Conservation (phyloP, 2,113 vertebrate species). For the Tonatia bakeri region DNA sequence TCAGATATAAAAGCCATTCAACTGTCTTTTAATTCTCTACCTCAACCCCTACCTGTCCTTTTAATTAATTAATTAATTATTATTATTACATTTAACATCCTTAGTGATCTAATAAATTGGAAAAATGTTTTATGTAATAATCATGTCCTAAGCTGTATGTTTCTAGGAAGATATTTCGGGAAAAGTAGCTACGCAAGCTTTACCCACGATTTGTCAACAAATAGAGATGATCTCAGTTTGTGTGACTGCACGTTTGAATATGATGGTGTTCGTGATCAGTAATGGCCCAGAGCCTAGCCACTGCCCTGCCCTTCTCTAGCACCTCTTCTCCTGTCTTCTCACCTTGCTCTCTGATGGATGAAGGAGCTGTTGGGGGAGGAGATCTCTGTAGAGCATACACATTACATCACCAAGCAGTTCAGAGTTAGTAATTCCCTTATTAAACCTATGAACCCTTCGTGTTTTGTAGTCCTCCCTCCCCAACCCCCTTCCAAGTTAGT, state of each 20-base stretch:
- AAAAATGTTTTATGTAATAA: not conserved
- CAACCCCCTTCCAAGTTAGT: slow-evolving; percentile 74
- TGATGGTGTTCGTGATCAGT: not conserved
- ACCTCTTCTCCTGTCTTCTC: not conserved
- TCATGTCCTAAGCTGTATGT: accelerated
- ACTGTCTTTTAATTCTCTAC: not conserved
- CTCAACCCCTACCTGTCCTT: not conserved
- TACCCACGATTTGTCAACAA: not conserved
- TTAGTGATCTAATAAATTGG: not conserved
- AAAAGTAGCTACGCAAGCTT: not conserved
- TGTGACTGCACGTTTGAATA: accelerated
- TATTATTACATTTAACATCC: not conserved
- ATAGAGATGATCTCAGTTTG: not conserved
- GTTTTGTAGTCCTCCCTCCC: slow-evolving; percentile 65
- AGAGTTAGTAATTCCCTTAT: slow-evolving; percentile 79
- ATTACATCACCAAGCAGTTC: slow-evolving; percentile 60
- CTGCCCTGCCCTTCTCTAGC: not conserved
- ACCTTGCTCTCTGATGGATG: not conserved
- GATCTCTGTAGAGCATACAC: slow-evolving; percentile 45
- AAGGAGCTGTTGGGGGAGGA: slow-evolving; percentile 25
- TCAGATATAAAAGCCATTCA: not conserved
- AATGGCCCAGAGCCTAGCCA: not conserved
- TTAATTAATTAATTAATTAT: not conserved
- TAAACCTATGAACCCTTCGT: slow-evolving; percentile 76
- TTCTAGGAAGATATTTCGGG: not conserved